Evolutionary conservation across 2,113 vertebrate species (phyloP).

Genomic region (Pongo pygmaeus): DNA sequence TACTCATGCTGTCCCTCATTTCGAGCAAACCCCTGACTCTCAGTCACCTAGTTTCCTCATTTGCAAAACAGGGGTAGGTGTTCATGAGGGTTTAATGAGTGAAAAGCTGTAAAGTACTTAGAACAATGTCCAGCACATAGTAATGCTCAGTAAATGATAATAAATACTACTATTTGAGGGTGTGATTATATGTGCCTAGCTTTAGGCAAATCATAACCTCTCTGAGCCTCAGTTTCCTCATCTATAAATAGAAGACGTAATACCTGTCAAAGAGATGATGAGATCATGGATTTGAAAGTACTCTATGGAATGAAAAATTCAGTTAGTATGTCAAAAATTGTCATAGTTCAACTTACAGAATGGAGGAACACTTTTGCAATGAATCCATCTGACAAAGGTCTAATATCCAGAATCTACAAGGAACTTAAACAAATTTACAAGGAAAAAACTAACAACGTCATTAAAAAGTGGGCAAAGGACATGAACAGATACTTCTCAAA

Average conservation of each 20-base stretch:
- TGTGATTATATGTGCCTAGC: background rate
- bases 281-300: conserved; percentile 28
- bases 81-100: background rate
- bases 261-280: conserved; percentile 35
- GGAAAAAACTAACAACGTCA: too few species aligned
- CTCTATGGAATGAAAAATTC: conserved; percentile 21
- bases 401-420: too few species aligned
- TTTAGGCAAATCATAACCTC: conserved; percentile 2
- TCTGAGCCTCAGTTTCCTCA: conserved; percentile 29
- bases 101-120: conserved; percentile 19
- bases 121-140: background rate
- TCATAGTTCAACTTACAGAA: background rate
- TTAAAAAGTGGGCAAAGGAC: too few species aligned
- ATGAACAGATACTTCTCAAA: too few species aligned
- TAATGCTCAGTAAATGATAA: conserved; percentile 28
- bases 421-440: too few species aligned
- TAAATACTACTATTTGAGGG: conserved; percentile 27
- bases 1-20: background rate
- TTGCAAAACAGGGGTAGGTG: background rate
- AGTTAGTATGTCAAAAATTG: background rate
- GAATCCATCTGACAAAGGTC: too few species aligned
- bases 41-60: background rate
- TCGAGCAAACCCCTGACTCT: background rate
- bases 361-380: too few species aligned
- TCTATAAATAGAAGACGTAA: conserved; percentile 37